These are phyloP conservation scores for Nephrotoma guestfalica DNA, from an alignment of 2,888 invertebrate species.

Conservation along the genomic window DNA sequence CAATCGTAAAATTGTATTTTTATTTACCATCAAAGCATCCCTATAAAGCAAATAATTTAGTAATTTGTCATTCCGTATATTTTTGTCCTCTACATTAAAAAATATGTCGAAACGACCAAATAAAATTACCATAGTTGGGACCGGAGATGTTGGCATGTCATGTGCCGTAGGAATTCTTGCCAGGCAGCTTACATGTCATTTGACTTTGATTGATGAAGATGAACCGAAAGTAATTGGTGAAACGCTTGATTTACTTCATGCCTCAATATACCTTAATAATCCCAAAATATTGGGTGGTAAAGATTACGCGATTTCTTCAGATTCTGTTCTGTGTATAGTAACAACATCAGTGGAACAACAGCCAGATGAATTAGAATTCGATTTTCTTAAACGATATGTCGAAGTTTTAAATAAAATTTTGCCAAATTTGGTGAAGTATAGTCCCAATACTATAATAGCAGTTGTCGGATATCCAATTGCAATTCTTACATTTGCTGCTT, in stretches of 20 bases:
- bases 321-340: not conserved
- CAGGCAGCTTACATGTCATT: not conserved
- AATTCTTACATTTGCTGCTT: not conserved
- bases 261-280: not conserved
- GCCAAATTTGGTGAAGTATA: not conserved
- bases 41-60: no score
- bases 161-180: not conserved
- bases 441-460: not conserved
- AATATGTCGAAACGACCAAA: not conserved
- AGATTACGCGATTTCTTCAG: not conserved
- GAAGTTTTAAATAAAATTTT: not conserved
- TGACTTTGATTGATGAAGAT: not conserved
- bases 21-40: no score
- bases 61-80: no score
- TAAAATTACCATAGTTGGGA: not conserved
- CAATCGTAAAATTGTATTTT: no score
- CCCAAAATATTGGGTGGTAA: not conserved
- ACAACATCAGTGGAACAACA: not conserved
- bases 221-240: not conserved
- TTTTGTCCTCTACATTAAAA: not conserved
- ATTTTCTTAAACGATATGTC: not conserved
- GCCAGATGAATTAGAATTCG: not conserved
- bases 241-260: not conserved
- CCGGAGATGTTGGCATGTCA: not conserved
- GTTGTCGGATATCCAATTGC: not conserved